A percentile compares a stretch with the other conserved stretches of the same genome.
phyloP scores from a whole-genome alignment of 1,140 invertebrate genomes.

The Rhopalosiphum padi region DNA sequence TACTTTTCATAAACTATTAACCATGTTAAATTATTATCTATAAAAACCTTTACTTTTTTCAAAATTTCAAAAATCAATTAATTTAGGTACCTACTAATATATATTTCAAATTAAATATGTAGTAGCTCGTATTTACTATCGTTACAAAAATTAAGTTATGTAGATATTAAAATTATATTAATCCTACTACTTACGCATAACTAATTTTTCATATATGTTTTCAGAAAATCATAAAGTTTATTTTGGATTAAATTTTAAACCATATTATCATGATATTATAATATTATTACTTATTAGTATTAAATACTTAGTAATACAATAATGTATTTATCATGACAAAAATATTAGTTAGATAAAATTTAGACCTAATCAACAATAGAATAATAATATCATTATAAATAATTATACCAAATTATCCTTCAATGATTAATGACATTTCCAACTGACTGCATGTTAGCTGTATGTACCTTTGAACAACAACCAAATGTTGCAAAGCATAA shows the following conservation, averaged over 20 bases:
- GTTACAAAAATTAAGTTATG: no score
- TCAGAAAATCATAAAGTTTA: neutral
- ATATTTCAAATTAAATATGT: no score
- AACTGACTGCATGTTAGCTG: neutral
- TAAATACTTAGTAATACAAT: neutral
- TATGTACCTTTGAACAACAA: constrained; percentile 26
- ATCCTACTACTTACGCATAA: neutral
- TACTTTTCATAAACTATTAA: no score
- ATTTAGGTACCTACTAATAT: no score
- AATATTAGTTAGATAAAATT: neutral
- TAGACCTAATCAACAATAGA: neutral
- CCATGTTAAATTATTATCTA: no score
- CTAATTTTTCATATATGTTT: neutral
- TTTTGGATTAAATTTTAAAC: neutral
- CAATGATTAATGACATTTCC: neutral
- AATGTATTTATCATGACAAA: neutral
- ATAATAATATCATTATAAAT: neutral
- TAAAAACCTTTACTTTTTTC: no score
- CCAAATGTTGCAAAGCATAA: constrained; percentile 38
- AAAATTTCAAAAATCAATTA: no score
- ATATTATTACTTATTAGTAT: neutral
- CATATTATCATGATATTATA: neutral
- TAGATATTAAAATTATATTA: no score
- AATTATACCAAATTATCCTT: neutral
- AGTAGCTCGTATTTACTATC: no score